Conservation (phyloP, 2,888 invertebrate genomes). For the Cordilura impudica region DNA sequence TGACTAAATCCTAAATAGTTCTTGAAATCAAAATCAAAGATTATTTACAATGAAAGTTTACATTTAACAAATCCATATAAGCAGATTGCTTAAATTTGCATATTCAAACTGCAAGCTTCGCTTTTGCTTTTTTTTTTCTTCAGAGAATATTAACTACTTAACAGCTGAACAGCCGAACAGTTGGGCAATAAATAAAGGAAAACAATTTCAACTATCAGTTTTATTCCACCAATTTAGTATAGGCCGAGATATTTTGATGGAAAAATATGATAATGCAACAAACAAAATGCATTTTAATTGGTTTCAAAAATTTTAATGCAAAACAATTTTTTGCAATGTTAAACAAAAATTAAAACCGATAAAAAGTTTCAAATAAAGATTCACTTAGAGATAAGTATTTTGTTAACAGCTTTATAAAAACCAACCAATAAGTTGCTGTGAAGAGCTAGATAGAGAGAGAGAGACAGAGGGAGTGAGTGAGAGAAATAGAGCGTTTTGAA, state of each 20-base stretch:
- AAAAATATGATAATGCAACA: slow-evolving; percentile 60
- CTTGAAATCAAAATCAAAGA: too few relatives aligned
- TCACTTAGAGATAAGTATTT: slow-evolving; percentile 71
- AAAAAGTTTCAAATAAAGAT: slow-evolving; percentile 73
- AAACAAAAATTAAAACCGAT: slow-evolving; percentile 63
- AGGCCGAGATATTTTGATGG: slow-evolving; percentile 44
- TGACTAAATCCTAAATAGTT: too few relatives aligned
- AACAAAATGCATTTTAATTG: slow-evolving; percentile 75
- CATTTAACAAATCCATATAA: too few relatives aligned
- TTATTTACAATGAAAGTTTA: too few relatives aligned
- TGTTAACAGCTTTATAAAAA: slow-evolving; percentile 75
- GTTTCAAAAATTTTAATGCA: slow-evolving; percentile 74
- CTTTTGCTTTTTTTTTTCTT: too few relatives aligned
- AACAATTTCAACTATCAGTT: slow-evolving; percentile 60
- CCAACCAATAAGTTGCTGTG: slow-evolving; percentile 46
- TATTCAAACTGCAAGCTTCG: too few relatives aligned
- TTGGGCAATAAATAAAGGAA: slow-evolving; percentile 43
- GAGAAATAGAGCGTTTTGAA: background rate
- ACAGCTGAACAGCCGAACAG: too few relatives aligned
- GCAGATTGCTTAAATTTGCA: too few relatives aligned
- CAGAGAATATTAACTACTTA: too few relatives aligned
- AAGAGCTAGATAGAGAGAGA: slow-evolving; percentile 54
- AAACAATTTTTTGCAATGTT: slow-evolving; percentile 60
- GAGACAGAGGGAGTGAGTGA: background rate
- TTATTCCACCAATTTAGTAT: slow-evolving; percentile 48